phyloP scores from a whole-genome alignment of 2,113 vertebrate genomes.

The Otus sunia region DNA sequence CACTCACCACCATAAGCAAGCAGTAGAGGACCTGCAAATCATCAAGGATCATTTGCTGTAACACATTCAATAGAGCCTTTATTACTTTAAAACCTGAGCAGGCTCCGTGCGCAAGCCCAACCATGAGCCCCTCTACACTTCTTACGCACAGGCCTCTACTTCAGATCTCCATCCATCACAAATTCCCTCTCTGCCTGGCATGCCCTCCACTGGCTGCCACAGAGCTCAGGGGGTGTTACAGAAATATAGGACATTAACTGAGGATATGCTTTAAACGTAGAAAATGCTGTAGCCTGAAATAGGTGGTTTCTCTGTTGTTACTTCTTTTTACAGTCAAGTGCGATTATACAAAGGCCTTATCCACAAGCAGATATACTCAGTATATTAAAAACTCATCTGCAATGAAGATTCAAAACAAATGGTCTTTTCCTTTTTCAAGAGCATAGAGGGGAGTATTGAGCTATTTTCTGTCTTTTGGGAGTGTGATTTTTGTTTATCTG shows the following conservation, averaged over 20 bases:
- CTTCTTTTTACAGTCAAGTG: not conserved
- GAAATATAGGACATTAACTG: not conserved
- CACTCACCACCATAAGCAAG: not conserved
- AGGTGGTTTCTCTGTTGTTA: not conserved
- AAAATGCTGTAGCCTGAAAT: not conserved
- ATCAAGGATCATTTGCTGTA: not conserved
- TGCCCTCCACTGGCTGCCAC: not conserved
- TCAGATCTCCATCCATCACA: not conserved
- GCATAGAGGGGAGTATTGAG: conserved; percentile 32
- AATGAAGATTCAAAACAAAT: conserved; percentile 32
- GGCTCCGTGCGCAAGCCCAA: not conserved
- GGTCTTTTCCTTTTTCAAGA: not conserved
- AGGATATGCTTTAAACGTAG: not conserved
- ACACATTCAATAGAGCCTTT: not conserved
- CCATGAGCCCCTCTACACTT: not conserved
- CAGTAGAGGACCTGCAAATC: not conserved
- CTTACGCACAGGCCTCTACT: not conserved
- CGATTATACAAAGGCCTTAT: not conserved
- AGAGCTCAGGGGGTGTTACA: not conserved
- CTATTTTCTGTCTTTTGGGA: not conserved
- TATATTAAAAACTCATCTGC: not conserved
- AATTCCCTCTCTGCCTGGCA: not conserved
- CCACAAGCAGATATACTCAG: not conserved
- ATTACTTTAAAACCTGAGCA: not conserved
- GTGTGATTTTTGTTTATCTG: conserved; percentile 37